Conservation (phyloP, 37 sponge, comb jelly and placozoan species). For the Diacarnus erythraeanus region DNA sequence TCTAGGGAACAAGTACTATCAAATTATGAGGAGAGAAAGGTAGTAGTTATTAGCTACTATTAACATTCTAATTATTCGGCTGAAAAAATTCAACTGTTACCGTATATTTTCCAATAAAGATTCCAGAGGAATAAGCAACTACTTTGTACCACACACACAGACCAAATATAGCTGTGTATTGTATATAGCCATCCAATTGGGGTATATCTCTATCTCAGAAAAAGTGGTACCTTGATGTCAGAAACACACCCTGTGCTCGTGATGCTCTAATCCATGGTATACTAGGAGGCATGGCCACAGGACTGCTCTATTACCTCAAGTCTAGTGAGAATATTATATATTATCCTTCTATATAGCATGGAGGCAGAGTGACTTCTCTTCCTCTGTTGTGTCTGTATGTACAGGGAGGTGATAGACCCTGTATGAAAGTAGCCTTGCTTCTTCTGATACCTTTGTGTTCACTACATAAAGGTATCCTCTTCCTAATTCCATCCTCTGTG, state of each 20-base stretch:
- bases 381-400: too few relatives aligned
- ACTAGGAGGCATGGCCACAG: slow-evolving; percentile 44
- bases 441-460: too few relatives aligned
- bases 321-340: slow-evolving; percentile 62
- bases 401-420: too few relatives aligned
- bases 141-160: background rate
- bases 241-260: slow-evolving; percentile 80
- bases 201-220: slow-evolving; percentile 38
- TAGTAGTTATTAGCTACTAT: too few relatives aligned
- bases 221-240: slow-evolving; percentile 76
- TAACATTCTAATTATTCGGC: too few relatives aligned
- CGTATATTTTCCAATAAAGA: too few relatives aligned
- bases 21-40: slow-evolving; percentile 3
- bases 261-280: slow-evolving; percentile 75
- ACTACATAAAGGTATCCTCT: too few relatives aligned
- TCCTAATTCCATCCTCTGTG: too few relatives aligned
- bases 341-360: background rate
- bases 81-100: too few relatives aligned
- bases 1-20: background rate
- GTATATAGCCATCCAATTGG: background rate
- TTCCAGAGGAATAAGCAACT: background rate
- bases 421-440: too few relatives aligned
- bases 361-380: too few relatives aligned
- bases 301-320: slow-evolving; percentile 58
- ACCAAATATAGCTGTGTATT: background rate